Evolutionary conservation across 1,140 invertebrate species (phyloP), one percentile per base, ranked within the genome.

Genomic region (Polyergus mexicanus): DNA sequence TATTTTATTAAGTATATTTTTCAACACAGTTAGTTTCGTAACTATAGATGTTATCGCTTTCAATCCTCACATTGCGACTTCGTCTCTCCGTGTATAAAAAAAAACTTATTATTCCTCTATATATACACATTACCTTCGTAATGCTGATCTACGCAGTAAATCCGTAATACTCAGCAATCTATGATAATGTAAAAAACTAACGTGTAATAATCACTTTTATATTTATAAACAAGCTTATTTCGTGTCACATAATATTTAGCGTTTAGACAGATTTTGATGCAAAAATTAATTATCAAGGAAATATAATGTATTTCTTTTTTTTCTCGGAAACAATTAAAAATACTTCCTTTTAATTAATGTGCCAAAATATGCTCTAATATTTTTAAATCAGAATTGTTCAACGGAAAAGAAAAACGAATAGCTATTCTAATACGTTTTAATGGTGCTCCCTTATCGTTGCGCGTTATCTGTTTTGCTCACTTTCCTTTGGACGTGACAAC

Each of bases 361-460:
- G 6, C 0, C 3, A 6, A 32, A 32, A 32, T 32, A 32, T 32
- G 13, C 51, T 56, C 38, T 1, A 8, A 44, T 75, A 28, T 75
- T 51, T 65, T 63, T 11, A 4, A 3, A 51, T 44, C 60, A 3
- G 22, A 38, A 13, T 16, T 41, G 13, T 51, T 62, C 11, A 41
- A 25, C 11, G 19, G 1, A 35, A 51, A 63, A 22, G 1, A 84
- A 75, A 44, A 13, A 44, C 22, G 11, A 25, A 63, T 35, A 58
- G 11, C 35, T 60, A 63, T 84, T 84, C 4, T 19, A 51, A 84
- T 51, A 28, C 1, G 10, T 35, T 68, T 80, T 6, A 22, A 71
- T 47, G 5, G 22, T 58, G 25, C 56, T 81, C 16, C 3, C 22
- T 71, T 81, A 56, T 71, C 35, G 38, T 54, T 16, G 16, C 7